Evolutionary conservation across 2,888 invertebrate species (phyloP), one percentile per base, ranked within the genome.

Genomic region (Deilephila porcellus): DNA sequence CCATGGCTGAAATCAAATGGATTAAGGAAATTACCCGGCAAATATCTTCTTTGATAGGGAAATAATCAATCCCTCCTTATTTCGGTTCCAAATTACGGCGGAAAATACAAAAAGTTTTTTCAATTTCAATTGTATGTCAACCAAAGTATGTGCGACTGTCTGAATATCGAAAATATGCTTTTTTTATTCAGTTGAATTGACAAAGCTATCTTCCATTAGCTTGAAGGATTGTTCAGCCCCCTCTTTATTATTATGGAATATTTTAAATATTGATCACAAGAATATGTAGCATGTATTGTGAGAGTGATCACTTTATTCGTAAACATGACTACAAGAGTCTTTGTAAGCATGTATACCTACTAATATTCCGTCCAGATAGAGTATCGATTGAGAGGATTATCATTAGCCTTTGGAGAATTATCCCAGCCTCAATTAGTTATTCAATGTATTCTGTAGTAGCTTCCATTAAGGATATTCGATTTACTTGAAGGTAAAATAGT

Each of bases 91-190:
- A 67, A 52, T 52, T 25, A 67, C 37, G 52, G 45, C 25, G 20
- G 8, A 67, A 52, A 45, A 67, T 67, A 25, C 67, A 6, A 25
- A 14, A 67, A 52, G 67, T 17, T 52, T 52, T 64, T 64, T 64
- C 64, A 64, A 52, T 52, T 25, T 45, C 67, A 67, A 67, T 67
- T 52, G 67, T 17, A 52, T 52, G 25, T 0, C 7, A 67, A 67
- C 17, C 11, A 14, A 52, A 67, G 5, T 19, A 45, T 17, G 45
- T 67, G 4, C 20, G 67, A 14, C 52, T 52, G 64, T 67, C 20
- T 14, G 67, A 5, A 52, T 25, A 25, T 17, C 25, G 25, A 5
- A 17, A 45, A 52, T 8, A 34, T 34, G 17, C 1, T 32, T 34
- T 63, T 6, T 14, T 7, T n/a, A 34, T 37, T n/a, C n/a, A 32